Percentiles rank a stretch among this genome's conserved stretches.
phyloP scores from a whole-genome alignment of 2,113 vertebrate genomes.

The Rhipidura dahli region DNA sequence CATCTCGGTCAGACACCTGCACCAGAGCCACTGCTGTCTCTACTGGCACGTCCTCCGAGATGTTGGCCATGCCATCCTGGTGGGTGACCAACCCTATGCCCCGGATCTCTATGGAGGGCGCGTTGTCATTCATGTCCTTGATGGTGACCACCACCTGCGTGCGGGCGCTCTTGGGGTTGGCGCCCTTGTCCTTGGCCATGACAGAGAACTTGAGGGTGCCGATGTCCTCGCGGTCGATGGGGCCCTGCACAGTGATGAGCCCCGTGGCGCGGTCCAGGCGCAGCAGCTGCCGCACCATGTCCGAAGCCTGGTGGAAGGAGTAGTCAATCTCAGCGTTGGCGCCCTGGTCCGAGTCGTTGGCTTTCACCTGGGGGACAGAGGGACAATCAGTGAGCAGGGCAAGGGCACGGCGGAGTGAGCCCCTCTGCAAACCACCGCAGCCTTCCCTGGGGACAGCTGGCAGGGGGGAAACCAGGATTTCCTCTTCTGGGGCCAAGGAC shows the following conservation, averaged over 20 bases:
- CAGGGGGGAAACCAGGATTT: slow-evolving; percentile 21
- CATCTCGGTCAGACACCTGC: slow-evolving; percentile 93
- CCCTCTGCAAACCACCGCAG: rapidly evolving
- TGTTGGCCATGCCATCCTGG: slow-evolving; percentile 91
- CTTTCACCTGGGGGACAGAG: slow-evolving; percentile 80
- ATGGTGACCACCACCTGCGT: slow-evolving; percentile 85
- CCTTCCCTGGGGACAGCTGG: neutral
- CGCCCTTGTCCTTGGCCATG: slow-evolving; percentile 89
- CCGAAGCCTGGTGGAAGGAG: slow-evolving; percentile 85
- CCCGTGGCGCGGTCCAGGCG: slow-evolving; percentile 88
- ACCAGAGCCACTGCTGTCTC: slow-evolving; percentile 93
- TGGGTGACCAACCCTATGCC: slow-evolving; percentile 93
- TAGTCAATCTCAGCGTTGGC: slow-evolving; percentile 92
- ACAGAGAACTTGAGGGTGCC: slow-evolving; percentile 88
- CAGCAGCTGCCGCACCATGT: slow-evolving; percentile 86
- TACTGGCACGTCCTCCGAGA: slow-evolving; percentile 93
- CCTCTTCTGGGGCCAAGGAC: slow-evolving; percentile 32
- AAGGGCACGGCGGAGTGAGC: rapidly evolving
- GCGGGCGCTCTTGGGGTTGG: slow-evolving; percentile 88
- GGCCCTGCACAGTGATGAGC: slow-evolving; percentile 90
- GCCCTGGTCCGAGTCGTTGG: slow-evolving; percentile 91
- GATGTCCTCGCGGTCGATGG: slow-evolving; percentile 91
- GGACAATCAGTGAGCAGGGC: neutral
- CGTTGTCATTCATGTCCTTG: slow-evolving; percentile 93
- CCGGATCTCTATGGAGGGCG: slow-evolving; percentile 90